Conservation (phyloP, 1,140 invertebrate species). For the Elysia chlorotica region DNA sequence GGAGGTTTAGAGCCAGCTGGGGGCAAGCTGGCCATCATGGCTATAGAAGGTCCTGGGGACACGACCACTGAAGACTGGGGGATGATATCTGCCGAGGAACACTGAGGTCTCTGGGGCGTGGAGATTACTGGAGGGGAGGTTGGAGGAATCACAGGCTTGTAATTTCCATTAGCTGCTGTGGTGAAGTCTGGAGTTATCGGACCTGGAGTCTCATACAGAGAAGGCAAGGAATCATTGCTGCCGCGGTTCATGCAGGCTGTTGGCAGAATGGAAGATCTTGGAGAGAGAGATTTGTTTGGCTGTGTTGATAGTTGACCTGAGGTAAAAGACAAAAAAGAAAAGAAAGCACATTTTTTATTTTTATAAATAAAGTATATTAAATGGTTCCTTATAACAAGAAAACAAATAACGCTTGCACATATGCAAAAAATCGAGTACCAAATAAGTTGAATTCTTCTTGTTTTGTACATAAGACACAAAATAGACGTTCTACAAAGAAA, state of each 20-base stretch:
- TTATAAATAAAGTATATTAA: too few species aligned
- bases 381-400: too few species aligned
- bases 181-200: constrained; percentile 48
- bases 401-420: too few species aligned
- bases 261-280: constrained; percentile 42
- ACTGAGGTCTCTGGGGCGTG: neutral
- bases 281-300: too few species aligned
- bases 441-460: too few species aligned
- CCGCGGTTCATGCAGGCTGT: constrained; percentile 47
- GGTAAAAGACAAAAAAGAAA: too few species aligned
- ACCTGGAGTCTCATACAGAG: too few species aligned
- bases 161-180: neutral
- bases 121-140: neutral
- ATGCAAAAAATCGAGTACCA: too few species aligned
- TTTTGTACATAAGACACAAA: too few species aligned
- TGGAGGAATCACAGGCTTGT: neutral
- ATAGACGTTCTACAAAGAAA: too few species aligned
- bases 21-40: neutral
- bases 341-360: too few species aligned
- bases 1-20: constrained; percentile 6
- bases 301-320: too few species aligned
- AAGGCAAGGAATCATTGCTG: constrained; percentile 47
- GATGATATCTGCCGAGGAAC: neutral
- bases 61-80: neutral
- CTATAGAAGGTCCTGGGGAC: neutral